phyloP scores from a whole-genome alignment of 2,113 vertebrate genomes.

The Mobula birostris region DNA sequence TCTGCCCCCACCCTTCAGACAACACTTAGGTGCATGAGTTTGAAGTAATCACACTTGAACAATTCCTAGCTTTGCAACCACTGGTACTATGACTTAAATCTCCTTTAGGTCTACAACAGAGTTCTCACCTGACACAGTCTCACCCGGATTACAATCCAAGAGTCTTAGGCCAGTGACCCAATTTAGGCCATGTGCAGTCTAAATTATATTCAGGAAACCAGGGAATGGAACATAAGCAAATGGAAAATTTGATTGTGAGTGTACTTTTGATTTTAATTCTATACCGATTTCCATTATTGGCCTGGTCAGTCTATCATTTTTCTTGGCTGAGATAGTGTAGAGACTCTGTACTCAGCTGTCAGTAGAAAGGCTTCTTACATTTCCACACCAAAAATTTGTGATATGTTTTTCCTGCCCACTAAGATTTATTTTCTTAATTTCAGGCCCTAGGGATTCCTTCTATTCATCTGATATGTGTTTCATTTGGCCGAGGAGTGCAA shows the following conservation, averaged over 20 bases:
- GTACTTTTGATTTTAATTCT: conserved; percentile 22
- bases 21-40: background rate
- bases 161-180: background rate
- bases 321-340: conserved; percentile 28
- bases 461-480: background rate
- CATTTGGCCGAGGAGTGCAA: background rate
- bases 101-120: background rate
- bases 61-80: background rate
- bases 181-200: background rate
- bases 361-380: conserved; percentile 8
- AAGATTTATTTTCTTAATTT: conserved; percentile 22
- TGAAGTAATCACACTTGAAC: no score
- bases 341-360: conserved; percentile 2
- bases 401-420: conserved; percentile 28
- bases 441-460: conserved; percentile 19
- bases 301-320: conserved; percentile 10
- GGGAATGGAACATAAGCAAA: background rate
- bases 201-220: background rate
- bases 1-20: background rate
- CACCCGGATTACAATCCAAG: background rate
- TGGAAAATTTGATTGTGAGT: background rate
- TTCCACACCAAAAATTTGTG: conserved; percentile 27
- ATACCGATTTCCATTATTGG: conserved; percentile 9
- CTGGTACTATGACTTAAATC: background rate
- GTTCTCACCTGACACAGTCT: background rate